Percentiles rank a stretch among this genome's conserved stretches.
These are phyloP conservation scores for Brachionus sp. DNA, from an alignment of 1,140 invertebrate genomes.

Conservation along the genomic window DNA sequence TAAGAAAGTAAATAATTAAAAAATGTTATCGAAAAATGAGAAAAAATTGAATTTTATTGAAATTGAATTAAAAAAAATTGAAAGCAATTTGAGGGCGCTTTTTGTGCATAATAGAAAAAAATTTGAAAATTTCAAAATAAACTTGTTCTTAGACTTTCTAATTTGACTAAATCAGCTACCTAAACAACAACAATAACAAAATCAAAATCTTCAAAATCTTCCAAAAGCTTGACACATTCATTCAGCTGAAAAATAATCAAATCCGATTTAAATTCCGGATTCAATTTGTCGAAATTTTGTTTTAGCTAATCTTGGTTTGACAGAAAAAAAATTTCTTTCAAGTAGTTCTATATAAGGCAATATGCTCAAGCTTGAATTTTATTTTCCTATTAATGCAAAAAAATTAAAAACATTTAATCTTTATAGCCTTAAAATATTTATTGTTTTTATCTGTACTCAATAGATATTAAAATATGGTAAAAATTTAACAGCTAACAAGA, in stretches of 20 bases:
- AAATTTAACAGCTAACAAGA: not conserved
- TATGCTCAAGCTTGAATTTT: not conserved
- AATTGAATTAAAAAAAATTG: not conserved
- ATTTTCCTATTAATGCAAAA: not conserved
- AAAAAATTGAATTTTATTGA: not conserved
- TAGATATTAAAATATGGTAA: not conserved
- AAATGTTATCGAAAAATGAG: not conserved
- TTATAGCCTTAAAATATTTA: not conserved
- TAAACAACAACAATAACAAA: not conserved
- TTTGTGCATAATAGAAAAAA: conserved; percentile 31
- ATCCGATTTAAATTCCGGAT: not conserved
- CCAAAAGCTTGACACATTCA: not conserved
- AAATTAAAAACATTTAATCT: not conserved
- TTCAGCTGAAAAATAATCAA: not conserved
- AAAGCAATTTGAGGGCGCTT: conserved; percentile 26
- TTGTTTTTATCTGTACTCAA: not conserved
- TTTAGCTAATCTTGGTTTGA: not conserved
- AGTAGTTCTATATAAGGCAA: not conserved
- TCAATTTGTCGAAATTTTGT: not conserved
- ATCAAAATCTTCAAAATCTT: not conserved
- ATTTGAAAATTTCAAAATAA: conserved; percentile 12
- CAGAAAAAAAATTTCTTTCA: not conserved
- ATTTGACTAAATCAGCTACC: not conserved
- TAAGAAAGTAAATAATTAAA: not conserved
- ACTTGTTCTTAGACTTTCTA: conserved; percentile 7